These are phyloP conservation scores for Azemiops feae DNA, from an alignment of 2,113 vertebrate species.

Conservation along the genomic window DNA sequence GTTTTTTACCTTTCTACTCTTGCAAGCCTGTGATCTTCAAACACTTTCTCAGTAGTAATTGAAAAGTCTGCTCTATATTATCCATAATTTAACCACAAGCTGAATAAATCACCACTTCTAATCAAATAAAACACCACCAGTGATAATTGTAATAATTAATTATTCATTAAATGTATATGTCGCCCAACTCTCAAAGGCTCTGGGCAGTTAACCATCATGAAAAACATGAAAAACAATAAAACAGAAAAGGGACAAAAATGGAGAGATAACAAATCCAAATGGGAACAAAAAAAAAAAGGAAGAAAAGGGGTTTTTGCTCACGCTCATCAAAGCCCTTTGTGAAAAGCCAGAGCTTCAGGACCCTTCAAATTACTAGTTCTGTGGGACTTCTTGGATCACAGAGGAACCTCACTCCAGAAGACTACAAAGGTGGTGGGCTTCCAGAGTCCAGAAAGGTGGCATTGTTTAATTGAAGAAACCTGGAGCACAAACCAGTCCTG, in stretches of 20 bases:
- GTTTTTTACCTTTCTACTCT: background rate
- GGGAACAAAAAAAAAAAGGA: background rate
- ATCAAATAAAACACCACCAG: conserved; percentile 34
- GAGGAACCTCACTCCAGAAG: background rate
- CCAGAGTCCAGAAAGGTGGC: background rate
- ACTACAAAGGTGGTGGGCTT: background rate
- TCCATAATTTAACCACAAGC: conserved; percentile 11
- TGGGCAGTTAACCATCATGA: background rate
- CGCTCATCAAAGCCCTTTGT: background rate
- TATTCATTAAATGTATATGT: background rate
- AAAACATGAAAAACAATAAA: background rate
- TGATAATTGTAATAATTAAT: background rate
- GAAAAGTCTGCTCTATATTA: background rate
- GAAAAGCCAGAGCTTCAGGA: background rate
- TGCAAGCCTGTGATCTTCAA: background rate
- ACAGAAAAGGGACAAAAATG: background rate
- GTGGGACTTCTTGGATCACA: background rate
- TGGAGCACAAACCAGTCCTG: background rate
- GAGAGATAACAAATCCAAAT: background rate
- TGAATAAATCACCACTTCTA: conserved; percentile 22
- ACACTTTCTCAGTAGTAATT: background rate
- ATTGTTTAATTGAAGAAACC: background rate
- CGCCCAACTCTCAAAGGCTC: background rate
- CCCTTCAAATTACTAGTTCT: background rate
- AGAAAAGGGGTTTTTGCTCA: background rate